phyloP scores from a whole-genome alignment of 1,140 invertebrate genomes.

The Leptinotarsa defecta region DNA sequence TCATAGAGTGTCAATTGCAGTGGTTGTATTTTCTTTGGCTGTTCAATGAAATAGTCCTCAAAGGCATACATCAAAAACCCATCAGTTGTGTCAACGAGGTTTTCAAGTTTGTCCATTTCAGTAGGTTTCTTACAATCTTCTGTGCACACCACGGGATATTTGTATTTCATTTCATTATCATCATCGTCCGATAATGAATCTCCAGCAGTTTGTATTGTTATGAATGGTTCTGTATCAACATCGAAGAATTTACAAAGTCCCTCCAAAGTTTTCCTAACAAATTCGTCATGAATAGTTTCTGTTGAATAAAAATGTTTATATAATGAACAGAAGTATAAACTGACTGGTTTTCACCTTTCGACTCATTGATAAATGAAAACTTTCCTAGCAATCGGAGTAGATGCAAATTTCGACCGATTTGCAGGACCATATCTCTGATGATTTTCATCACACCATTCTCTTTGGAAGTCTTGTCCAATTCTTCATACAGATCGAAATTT shows the following conservation, averaged over 20 bases:
- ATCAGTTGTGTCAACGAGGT: constrained; percentile 47
- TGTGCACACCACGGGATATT: constrained; percentile 33
- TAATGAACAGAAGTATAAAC: no score
- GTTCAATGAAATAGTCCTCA: constrained; percentile 38
- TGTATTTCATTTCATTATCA: constrained; percentile 20
- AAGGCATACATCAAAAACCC: constrained; percentile 51
- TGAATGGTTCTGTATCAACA: neutral
- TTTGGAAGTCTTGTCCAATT: constrained; percentile 29
- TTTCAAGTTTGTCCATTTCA: constrained; percentile 45
- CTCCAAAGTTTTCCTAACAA: constrained; percentile 39
- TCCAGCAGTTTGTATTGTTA: neutral
- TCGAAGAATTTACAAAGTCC: constrained; percentile 36
- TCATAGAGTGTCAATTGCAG: constrained; percentile 34
- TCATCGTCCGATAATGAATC: constrained; percentile 2
- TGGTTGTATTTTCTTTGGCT: constrained; percentile 12
- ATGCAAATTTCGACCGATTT: constrained; percentile 50
- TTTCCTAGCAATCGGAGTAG: constrained; percentile 47
- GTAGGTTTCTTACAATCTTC: constrained; percentile 28
- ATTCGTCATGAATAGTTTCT: constrained; percentile 49
- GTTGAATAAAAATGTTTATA: constrained; percentile 24
- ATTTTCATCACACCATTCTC: constrained; percentile 44
- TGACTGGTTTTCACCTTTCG: constrained; percentile 29
- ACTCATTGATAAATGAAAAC: constrained; percentile 40
- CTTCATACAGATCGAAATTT: constrained; percentile 32
- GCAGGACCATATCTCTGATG: constrained; percentile 44